Percentiles rank a stretch among this genome's conserved stretches.
phyloP scores from a whole-genome alignment of 2,113 vertebrate species.

The Cephalopterus ornatus region DNA sequence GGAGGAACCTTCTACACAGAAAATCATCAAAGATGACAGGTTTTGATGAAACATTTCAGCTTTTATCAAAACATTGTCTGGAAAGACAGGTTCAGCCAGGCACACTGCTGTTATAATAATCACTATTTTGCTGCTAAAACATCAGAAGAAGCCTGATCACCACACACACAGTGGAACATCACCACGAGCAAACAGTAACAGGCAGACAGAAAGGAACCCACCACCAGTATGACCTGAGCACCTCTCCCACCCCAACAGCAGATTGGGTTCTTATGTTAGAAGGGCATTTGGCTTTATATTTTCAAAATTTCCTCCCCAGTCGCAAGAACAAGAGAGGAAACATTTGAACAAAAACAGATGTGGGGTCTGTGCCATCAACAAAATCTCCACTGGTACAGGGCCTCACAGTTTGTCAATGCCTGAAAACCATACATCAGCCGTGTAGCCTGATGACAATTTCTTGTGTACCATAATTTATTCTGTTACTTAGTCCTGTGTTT shows the following conservation, averaged over 20 bases:
- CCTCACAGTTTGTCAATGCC: not conserved
- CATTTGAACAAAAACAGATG: fast-evolving
- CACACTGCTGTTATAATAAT: not conserved
- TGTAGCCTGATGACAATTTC: not conserved
- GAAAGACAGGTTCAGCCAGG: not conserved
- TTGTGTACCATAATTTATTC: not conserved
- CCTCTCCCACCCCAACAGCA: fast-evolving
- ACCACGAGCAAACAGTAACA: fast-evolving
- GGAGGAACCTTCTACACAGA: fast-evolving
- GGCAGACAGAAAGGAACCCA: not conserved
- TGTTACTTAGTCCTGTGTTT: not conserved
- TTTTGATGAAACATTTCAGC: not conserved
- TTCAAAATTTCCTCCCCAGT: not conserved
- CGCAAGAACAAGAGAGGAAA: not conserved
- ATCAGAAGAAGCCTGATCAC: fast-evolving
- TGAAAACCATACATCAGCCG: not conserved
- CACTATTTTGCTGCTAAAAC: not conserved
- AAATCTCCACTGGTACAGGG: not conserved
- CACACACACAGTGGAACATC: fast-evolving
- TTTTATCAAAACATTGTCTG: not conserved
- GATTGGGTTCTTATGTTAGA: fast-evolving
- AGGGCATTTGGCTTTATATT: not conserved
- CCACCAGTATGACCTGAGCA: fast-evolving
- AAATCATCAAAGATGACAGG: not conserved
- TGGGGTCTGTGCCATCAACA: fast-evolving